Conservation (phyloP, 2,797 vertebrate genomes). For the Merluccius polli region DNA sequence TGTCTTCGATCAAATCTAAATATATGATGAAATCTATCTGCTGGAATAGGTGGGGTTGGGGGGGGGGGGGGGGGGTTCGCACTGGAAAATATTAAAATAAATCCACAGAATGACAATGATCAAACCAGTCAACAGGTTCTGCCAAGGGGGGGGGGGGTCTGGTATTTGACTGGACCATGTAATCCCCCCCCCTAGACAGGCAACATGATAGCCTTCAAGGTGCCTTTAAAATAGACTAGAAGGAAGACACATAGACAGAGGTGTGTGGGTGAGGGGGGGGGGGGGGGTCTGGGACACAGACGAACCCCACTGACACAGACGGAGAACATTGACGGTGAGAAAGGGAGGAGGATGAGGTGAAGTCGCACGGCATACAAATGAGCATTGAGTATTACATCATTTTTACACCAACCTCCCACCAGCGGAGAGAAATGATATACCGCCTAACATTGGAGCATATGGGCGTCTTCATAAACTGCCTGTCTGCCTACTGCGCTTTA, state of each 20-base stretch:
- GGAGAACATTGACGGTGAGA: not conserved
- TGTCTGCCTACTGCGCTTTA: not conserved
- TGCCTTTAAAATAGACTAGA: too few relatives aligned
- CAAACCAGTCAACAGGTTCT: not conserved
- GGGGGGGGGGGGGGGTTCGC: not conserved
- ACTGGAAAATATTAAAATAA: not conserved
- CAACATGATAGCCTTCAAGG: not conserved
- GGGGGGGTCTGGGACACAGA: too few relatives aligned
- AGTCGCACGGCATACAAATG: not conserved
- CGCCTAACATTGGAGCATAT: constrained; percentile 2
- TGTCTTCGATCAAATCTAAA: not conserved
- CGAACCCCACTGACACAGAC: too few relatives aligned
- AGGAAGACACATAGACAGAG: too few relatives aligned
- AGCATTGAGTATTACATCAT: not conserved
- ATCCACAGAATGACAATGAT: too few relatives aligned
- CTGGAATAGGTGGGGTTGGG: not conserved
- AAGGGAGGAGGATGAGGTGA: constrained; percentile 28
- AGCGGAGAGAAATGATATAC: constrained; percentile 17
- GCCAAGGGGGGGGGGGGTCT: too few relatives aligned
- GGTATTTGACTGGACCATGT: not conserved
- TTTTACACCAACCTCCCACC: constrained; percentile 18
- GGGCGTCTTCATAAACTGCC: not conserved
- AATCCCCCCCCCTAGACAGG: not conserved
- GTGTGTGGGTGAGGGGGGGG: too few relatives aligned
- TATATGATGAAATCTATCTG: not conserved